phyloP scores from a whole-genome alignment of 2,113 vertebrate species.

The Psittacara wagleri region DNA sequence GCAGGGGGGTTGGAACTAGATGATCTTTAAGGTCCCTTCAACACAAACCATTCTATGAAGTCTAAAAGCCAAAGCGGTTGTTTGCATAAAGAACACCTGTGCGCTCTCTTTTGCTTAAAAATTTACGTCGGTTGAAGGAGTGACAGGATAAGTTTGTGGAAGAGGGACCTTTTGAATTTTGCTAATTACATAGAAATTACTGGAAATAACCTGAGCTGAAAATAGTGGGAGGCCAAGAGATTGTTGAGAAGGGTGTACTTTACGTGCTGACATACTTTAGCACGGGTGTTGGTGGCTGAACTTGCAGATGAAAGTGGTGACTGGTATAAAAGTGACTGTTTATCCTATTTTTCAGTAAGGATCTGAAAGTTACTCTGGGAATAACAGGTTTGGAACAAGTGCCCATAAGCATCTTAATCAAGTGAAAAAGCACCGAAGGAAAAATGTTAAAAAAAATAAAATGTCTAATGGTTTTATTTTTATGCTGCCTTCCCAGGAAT shows the following conservation, averaged over 20 bases:
- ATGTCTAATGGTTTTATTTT: background rate
- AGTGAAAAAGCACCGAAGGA: background rate
- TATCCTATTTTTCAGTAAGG: background rate
- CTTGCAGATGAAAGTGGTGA: background rate
- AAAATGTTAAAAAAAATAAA: background rate
- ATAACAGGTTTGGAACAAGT: background rate
- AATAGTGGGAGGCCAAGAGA: background rate
- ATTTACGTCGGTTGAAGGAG: background rate
- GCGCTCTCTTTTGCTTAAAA: background rate
- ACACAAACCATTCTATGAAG: background rate
- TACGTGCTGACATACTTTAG: background rate
- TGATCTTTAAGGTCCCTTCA: background rate
- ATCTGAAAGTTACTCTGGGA: background rate
- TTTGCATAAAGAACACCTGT: background rate
- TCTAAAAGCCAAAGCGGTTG: background rate
- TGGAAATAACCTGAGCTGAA: background rate
- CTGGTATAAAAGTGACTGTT: background rate
- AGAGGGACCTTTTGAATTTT: background rate
- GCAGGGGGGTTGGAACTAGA: background rate
- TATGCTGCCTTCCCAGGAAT: constrained; percentile 46
- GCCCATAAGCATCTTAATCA: background rate
- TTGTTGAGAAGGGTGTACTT: background rate
- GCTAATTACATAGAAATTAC: background rate
- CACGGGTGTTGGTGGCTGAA: background rate
- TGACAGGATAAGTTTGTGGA: background rate